Conservation (phyloP, 2,888 invertebrate species). For the Pseudeuparius sepicola region DNA sequence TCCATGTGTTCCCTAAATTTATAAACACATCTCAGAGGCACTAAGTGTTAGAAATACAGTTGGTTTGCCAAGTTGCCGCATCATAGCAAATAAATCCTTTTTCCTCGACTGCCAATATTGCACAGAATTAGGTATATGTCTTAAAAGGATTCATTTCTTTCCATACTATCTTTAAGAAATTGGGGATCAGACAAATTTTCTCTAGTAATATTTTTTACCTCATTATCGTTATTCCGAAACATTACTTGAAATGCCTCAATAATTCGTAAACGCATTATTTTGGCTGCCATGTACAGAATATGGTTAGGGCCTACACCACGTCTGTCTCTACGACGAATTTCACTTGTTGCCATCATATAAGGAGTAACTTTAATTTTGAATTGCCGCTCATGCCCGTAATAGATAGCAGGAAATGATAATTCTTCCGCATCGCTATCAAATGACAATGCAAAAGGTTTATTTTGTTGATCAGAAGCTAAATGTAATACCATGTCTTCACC, state of each 20-base stretch:
- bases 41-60: constrained; percentile 36
- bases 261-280: no score
- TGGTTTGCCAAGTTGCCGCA: constrained; percentile 34
- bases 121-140: constrained; percentile 34
- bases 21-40: constrained; percentile 36
- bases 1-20: no score
- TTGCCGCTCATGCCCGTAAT: constrained; percentile 7
- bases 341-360: constrained; percentile 15
- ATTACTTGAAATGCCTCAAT: constrained; percentile 5
- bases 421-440: constrained; percentile 7
- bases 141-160: constrained; percentile 22
- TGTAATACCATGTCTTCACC: constrained; percentile 6
- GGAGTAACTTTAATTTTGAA: constrained; percentile 16
- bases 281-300: constrained; percentile 12
- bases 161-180: constrained; percentile 10
- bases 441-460: constrained; percentile 4
- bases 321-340: constrained; percentile 11
- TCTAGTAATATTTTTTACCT: no score
- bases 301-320: constrained; percentile 12
- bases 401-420: constrained; percentile 8
- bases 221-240: constrained; percentile 6
- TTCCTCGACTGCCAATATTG: constrained; percentile 34
- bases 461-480: constrained; percentile 6
- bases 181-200: no score
- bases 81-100: constrained; percentile 36